Conservation (phyloP, 2,888 invertebrate genomes). For the Panorpa germanica region DNA sequence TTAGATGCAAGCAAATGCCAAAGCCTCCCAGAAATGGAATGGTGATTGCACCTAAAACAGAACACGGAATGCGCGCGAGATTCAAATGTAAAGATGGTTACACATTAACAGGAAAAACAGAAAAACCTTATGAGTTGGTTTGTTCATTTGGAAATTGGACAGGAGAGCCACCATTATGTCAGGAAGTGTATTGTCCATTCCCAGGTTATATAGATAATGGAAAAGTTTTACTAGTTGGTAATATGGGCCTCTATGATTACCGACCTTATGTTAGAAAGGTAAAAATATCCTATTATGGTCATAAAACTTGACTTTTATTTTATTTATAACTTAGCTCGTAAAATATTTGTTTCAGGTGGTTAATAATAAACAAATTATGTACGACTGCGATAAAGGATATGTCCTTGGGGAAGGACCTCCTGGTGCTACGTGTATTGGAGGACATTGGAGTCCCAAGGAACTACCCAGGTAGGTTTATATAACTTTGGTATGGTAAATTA, state of each 20-base stretch:
- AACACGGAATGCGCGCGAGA: slow-evolving; percentile 87
- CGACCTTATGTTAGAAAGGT: slow-evolving; percentile 83
- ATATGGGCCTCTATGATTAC: slow-evolving; percentile 92
- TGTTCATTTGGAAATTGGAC: slow-evolving; percentile 94
- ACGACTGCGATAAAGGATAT: slow-evolving; percentile 85
- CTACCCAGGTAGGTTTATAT: slow-evolving; percentile 42
- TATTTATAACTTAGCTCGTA: background rate
- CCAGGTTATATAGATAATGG: slow-evolving; percentile 81
- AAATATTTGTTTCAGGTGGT: slow-evolving; percentile 28
- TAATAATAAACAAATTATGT: slow-evolving; percentile 90
- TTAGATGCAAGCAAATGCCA: slow-evolving; percentile 66
- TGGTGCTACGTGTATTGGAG: slow-evolving; percentile 88
- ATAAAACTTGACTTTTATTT: slow-evolving; percentile 3
- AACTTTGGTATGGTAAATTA: background rate
- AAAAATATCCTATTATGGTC: background rate
- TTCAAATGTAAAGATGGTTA: slow-evolving; percentile 91
- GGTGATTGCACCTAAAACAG: slow-evolving; percentile 93
- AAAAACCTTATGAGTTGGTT: slow-evolving; percentile 46
- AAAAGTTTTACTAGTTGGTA: slow-evolving; percentile 79
- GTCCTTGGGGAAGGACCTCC: slow-evolving; percentile 73
- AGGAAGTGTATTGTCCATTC: slow-evolving; percentile 82
- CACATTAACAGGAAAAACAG: slow-evolving; percentile 48
- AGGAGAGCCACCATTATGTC: slow-evolving; percentile 71
- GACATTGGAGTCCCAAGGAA: slow-evolving; percentile 80
- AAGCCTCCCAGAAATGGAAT: slow-evolving; percentile 78